A percentile compares a stretch with the other conserved stretches of the same genome.
Conservation (phyloP, 2,888 invertebrate species). For the Slavum lentiscoides region DNA sequence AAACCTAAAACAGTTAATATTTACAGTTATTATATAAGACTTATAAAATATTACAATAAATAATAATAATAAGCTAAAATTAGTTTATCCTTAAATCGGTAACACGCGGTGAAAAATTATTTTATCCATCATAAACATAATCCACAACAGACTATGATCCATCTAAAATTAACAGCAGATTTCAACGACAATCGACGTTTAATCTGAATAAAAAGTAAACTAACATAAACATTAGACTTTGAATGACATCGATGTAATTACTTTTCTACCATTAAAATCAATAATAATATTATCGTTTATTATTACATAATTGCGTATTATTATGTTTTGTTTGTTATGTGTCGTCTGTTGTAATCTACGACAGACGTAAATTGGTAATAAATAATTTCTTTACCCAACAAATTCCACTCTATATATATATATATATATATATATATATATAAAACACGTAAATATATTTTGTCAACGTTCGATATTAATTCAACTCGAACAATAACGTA, state of each 20-base stretch:
- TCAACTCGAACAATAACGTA: no score
- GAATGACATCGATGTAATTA: not conserved
- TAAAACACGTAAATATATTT: no score
- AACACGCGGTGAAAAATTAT: not conserved
- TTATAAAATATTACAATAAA: no score
- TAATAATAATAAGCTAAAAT: not conserved
- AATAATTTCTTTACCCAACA: no score
- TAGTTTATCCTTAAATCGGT: not conserved
- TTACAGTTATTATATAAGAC: not conserved
- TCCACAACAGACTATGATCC: not conserved
- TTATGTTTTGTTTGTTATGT: no score
- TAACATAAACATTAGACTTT: not conserved
- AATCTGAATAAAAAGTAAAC: not conserved
- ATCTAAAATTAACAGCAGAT: no score
- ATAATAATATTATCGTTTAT: not conserved
- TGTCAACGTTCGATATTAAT: no score
- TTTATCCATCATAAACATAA: not conserved
- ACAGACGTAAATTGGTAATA: no score
- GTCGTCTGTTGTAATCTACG: no score
- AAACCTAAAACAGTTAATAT: conserved; percentile 64
- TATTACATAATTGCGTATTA: no score
- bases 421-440: no score
- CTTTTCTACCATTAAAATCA: not conserved
- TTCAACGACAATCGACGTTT: not conserved
- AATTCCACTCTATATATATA: no score